These are phyloP conservation scores for Thaleichthys pacificus DNA, from an alignment of 2,797 vertebrate species.

Conservation along the genomic window DNA sequence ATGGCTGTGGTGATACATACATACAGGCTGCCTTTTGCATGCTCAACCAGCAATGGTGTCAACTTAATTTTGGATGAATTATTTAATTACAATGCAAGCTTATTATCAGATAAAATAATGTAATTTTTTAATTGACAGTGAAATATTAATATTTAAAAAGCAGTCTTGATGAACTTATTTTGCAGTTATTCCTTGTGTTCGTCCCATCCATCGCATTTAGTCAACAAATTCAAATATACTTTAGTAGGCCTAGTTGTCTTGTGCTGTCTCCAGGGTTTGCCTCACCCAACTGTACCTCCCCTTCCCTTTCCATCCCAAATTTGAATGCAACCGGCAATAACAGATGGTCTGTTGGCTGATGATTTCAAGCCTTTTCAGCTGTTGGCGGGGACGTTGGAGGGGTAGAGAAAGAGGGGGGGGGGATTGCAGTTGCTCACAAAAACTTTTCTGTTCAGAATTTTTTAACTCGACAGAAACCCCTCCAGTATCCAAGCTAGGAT, in stretches of 20 bases:
- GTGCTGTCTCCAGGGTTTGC: not conserved
- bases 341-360: slow-evolving; percentile 30
- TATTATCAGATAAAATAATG: too few relatives aligned
- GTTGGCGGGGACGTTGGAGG: slow-evolving; percentile 12
- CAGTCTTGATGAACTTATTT: not conserved
- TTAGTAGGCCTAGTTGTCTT: too few relatives aligned
- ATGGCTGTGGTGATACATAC: not conserved
- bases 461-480: not conserved
- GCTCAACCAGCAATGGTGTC: too few relatives aligned
- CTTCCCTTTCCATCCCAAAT: not conserved
- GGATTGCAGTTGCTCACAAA: not conserved
- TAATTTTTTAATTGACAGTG: too few relatives aligned
- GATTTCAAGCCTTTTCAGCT: slow-evolving; percentile 35
- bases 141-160: too few relatives aligned
- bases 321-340: slow-evolving; percentile 21
- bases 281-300: not conserved
- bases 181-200: not conserved
- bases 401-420: slow-evolving; percentile 10
- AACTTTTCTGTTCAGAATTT: not conserved
- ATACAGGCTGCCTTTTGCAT: too few relatives aligned
- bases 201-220: slow-evolving; percentile 18
- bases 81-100: too few relatives aligned
- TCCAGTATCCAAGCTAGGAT: not conserved
- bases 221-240: not conserved
- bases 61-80: too few relatives aligned